Conservation (phyloP, 2,797 vertebrate species). For the Octomys mimax region DNA sequence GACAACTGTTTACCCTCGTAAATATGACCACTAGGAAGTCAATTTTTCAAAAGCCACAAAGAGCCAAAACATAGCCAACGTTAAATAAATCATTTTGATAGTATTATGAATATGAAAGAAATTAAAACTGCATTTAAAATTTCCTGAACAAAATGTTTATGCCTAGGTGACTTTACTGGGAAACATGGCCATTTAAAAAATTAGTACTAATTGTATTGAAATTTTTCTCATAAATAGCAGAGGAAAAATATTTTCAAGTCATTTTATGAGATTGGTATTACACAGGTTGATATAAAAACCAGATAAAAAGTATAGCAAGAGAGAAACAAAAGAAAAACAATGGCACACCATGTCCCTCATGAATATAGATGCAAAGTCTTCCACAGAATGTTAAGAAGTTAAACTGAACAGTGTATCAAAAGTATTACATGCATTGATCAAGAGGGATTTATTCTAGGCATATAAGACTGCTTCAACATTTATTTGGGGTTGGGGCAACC, state of each 20-base stretch:
- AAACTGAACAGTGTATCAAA: neutral
- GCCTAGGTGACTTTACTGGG: neutral
- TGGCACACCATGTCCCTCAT: neutral
- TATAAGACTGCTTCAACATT: neutral
- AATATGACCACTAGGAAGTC: neutral
- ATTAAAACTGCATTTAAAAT: constrained; percentile 9
- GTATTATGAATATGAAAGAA: neutral
- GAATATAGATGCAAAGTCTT: neutral
- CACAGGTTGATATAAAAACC: neutral
- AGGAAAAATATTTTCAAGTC: neutral
- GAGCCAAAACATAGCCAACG: neutral
- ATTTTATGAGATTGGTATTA: neutral
- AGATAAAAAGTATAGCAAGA: neutral
- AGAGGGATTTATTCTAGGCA: neutral
- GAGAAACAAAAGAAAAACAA: neutral
- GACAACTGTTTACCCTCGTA: neutral
- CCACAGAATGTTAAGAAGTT: neutral
- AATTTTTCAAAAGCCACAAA: constrained; percentile 1
- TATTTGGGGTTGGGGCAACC: neutral
- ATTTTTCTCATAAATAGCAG: neutral
- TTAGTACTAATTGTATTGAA: neutral
- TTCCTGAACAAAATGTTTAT: neutral
- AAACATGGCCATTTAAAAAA: neutral
- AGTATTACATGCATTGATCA: neutral
- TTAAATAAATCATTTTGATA: constrained; percentile 12